Base-by-base conservation (phyloP, 2,113 vertebrate species). In the Acrocephalus kingi region DNA sequence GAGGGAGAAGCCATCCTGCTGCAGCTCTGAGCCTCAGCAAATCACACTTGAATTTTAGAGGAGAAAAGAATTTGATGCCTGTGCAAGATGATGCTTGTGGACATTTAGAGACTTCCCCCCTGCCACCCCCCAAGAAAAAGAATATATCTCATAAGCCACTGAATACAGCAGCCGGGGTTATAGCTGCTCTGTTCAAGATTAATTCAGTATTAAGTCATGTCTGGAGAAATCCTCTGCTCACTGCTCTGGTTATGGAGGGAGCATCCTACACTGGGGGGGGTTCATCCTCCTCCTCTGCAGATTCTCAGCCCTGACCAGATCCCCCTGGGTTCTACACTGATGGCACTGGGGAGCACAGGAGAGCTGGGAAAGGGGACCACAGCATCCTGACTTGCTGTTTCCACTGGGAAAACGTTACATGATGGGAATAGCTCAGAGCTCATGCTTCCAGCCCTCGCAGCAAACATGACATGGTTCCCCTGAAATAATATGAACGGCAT, bases 351-450 rank as follows among this genome's bases (percentile, higher is more conserved):
- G 51, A 51, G 30, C 33, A 35, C 45, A 55, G 43, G 39, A 74
- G 56, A 64, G 30, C 27, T 48, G 27, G 10, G 17, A 37, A 39
- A 35, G 4, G 22, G 15, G 9, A 48, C n/a, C 48, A 2, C 2
- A 68, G 17, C 39, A 37, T 2, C 0, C 0, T 25, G 58, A 33
- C 10, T 72, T 56, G 33, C 39, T 31, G 1, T 37, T 82, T 56
- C 48, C 30, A 23, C 45, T 2, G 5, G n/a, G 52, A 54, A 66
- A 64, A 30, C 0, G 3, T 81, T 8, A 45, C 9, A 2, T 15
- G n/a, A 63, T 1, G 3, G 27, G 43, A 62, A n/a, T 1, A 45
- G 31, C 49, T 69, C 24, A 33, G 41, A 83, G n/a, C n/a, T 82
- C 22, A 81, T 64, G 33, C 56, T 51, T 64, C 22, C 59, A 69